Evolutionary conservation across 2,888 invertebrate genomes (phyloP).

Genomic region (Heteropelma amictum): DNA sequence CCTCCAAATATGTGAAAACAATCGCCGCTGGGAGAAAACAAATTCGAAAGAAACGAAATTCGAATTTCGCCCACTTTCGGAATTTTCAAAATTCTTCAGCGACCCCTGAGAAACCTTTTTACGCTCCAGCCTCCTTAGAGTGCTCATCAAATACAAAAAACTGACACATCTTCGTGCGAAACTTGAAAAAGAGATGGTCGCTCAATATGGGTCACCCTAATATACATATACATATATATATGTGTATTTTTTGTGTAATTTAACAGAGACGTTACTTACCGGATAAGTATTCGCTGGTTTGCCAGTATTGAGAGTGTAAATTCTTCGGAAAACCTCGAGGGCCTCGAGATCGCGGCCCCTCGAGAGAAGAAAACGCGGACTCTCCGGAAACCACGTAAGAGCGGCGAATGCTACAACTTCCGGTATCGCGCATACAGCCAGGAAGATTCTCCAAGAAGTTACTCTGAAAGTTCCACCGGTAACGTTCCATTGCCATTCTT

Average conservation of each 20-base stretch:
- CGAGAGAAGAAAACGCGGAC: constrained; percentile 88
- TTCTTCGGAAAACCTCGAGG: constrained; percentile 82
- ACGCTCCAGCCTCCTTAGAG: no score
- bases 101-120: no score
- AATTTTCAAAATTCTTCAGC: no score
- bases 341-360: constrained; percentile 84
- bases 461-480: constrained; percentile 76
- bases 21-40: no score
- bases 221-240: no score
- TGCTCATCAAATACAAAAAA: no score
- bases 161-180: no score
- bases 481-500: constrained; percentile 79
- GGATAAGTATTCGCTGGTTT: constrained; percentile 83
- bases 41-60: no score
- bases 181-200: no score
- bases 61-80: no score
- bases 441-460: constrained; percentile 83
- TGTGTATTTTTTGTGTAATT: not conserved
- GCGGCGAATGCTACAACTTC: constrained; percentile 84
- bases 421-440: constrained; percentile 83
- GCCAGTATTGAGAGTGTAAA: constrained; percentile 84
- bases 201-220: no score
- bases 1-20: no score
- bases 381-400: constrained; percentile 85
- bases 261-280: constrained; percentile 77